A percentile compares a stretch with the other conserved stretches of the same genome.
These are phyloP conservation scores for Spodoptera exigua DNA, from an alignment of 2,888 invertebrate genomes.

Conservation along the genomic window DNA sequence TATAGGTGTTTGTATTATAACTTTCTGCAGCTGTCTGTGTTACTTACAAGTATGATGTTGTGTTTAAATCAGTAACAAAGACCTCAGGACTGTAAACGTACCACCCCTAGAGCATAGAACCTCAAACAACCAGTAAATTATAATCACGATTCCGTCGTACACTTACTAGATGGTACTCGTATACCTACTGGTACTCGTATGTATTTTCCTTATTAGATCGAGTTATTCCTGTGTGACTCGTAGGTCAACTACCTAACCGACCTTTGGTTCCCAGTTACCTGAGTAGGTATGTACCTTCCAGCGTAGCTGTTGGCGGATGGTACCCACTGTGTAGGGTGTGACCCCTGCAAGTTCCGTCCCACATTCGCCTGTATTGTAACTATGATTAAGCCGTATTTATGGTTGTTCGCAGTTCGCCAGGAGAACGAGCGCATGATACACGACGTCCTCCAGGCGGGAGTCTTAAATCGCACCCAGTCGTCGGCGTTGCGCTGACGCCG, in stretches of 20 bases:
- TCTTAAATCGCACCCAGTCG: conserved; percentile 89
- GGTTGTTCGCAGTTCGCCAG: conserved; percentile 93
- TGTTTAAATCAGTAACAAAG: conserved; percentile 49
- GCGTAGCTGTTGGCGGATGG: conserved; percentile 42
- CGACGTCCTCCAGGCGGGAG: conserved; percentile 92
- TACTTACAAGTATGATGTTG: conserved; percentile 57
- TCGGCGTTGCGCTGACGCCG: conserved; percentile 88
- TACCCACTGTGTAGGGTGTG: conserved; percentile 47
- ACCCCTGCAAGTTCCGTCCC: conserved; percentile 63
- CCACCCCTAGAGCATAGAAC: conserved; percentile 50
- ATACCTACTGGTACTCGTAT: conserved; percentile 5
- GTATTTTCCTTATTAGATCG: conserved; percentile 57
- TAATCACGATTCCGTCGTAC: conserved; percentile 40
- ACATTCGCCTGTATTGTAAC: conserved; percentile 45
- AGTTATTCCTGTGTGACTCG: conserved; percentile 44
- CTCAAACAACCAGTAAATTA: conserved; percentile 52
- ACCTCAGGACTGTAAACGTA: conserved; percentile 41
- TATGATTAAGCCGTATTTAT: conserved; percentile 75
- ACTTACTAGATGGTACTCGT: too few relatives aligned
- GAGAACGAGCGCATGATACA: conserved; percentile 96
- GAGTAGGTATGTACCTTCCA: conserved; percentile 17
- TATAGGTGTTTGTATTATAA: conserved; percentile 50
- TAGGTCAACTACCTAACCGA: conserved; percentile 34
- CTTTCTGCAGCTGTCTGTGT: conserved; percentile 52
- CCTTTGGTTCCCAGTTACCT: conserved; percentile 37